These are phyloP conservation scores for Leptinotarsa tumamoca DNA, from an alignment of 2,888 invertebrate species.

Conservation along the genomic window DNA sequence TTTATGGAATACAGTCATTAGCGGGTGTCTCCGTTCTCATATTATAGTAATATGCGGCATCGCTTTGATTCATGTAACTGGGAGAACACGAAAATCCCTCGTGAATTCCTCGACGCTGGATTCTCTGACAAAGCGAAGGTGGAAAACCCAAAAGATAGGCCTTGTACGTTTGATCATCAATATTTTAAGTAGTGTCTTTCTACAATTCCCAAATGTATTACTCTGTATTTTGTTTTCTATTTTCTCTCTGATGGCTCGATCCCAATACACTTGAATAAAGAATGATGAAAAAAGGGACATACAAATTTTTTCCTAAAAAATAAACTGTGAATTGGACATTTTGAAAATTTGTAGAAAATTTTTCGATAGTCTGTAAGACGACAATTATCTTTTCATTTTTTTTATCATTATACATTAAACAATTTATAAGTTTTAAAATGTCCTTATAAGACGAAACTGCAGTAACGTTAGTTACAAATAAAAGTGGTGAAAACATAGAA, in stretches of 20 bases:
- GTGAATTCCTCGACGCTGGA: constrained; percentile 45
- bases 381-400: too few species aligned
- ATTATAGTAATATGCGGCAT: constrained; percentile 43
- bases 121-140: constrained; percentile 50
- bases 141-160: constrained; percentile 38
- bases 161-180: constrained; percentile 37
- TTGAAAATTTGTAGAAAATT: too few species aligned
- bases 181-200: constrained; percentile 45
- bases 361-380: too few species aligned
- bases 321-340: too few species aligned
- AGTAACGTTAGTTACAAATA: too few species aligned
- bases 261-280: neutral
- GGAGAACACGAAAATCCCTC: constrained; percentile 40
- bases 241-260: constrained; percentile 17
- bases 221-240: constrained; percentile 23
- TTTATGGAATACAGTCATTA: constrained; percentile 24
- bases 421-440: too few species aligned
- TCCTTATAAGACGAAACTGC: too few species aligned
- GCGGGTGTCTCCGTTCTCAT: constrained; percentile 40
- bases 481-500: too few species aligned
- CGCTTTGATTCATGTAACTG: constrained; percentile 48
- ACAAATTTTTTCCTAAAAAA: neutral
- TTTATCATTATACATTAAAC: too few species aligned
- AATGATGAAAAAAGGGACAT: neutral
- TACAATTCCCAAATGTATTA: neutral